These are phyloP conservation scores for Ornithoptera alexandrae DNA, from an alignment of 2,888 invertebrate species.

Conservation along the genomic window DNA sequence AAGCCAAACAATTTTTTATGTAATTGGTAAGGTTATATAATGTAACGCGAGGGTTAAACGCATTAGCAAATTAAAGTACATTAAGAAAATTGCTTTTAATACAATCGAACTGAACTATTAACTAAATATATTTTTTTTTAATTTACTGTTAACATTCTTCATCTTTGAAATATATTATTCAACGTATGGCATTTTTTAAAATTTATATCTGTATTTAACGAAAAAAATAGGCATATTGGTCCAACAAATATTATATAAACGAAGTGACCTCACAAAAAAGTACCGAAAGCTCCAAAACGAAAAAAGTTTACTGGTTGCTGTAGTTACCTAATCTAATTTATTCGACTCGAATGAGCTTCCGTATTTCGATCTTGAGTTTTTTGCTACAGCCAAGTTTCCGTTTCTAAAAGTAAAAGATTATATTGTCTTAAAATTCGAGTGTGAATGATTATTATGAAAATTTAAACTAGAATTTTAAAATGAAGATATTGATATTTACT, in stretches of 20 bases:
- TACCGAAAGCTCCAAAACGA: neutral
- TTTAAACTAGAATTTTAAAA: neutral
- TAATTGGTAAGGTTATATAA: too few relatives aligned
- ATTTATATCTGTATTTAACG: too few relatives aligned
- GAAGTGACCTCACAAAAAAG: neutral
- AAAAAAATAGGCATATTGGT: neutral
- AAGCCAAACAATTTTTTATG: too few relatives aligned
- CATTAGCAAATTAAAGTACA: too few relatives aligned
- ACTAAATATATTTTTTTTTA: too few relatives aligned
- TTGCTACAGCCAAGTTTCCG: neutral
- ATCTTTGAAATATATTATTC: too few relatives aligned
- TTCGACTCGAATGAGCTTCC: slow-evolving; percentile 1
- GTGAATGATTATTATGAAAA: neutral
- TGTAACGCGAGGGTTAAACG: too few relatives aligned
- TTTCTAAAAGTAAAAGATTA: neutral
- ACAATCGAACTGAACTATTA: too few relatives aligned
- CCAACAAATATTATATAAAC: neutral
- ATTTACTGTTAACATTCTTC: too few relatives aligned
- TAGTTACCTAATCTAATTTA: slow-evolving; percentile 12
- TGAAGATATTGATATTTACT: too few relatives aligned
- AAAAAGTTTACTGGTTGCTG: neutral
- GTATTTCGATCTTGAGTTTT: slow-evolving; percentile 5
- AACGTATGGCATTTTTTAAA: too few relatives aligned
- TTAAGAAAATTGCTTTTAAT: too few relatives aligned
- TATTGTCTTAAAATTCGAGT: neutral